Percentiles rank a stretch among this genome's conserved stretches.
Conservation (phyloP, 2,113 vertebrate genomes). For the Urocitellus parryii region DNA sequence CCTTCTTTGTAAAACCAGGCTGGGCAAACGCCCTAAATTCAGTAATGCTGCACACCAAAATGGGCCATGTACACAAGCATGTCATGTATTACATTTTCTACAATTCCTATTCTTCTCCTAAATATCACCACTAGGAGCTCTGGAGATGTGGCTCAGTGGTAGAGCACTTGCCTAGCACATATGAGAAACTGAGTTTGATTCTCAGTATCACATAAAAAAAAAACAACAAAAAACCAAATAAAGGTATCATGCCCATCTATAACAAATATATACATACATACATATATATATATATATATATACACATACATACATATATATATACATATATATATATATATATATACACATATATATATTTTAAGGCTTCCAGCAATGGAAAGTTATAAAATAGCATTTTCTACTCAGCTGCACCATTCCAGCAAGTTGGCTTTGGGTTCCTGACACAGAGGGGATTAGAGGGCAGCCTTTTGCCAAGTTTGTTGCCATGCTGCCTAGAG, state of each 20-base stretch:
- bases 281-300: too few relatives aligned
- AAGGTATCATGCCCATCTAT: too few relatives aligned
- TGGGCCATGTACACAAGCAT: neutral
- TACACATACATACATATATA: too few relatives aligned
- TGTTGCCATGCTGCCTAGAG: fast-evolving
- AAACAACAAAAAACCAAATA: too few relatives aligned
- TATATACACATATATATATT: too few relatives aligned
- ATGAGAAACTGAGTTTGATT: too few relatives aligned
- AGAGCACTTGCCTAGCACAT: too few relatives aligned
- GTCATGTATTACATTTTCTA: neutral
- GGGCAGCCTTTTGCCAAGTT: neutral
- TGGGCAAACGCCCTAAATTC: neutral
- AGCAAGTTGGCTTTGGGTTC: neutral
- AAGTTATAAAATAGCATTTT: neutral
- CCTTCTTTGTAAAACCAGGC: neutral
- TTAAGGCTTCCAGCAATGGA: neutral
- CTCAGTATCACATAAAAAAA: too few relatives aligned
- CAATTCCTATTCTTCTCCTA: neutral
- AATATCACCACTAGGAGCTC: neutral
- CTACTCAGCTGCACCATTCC: neutral
- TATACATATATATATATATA: too few relatives aligned
- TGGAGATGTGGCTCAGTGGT: neutral
- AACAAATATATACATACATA: too few relatives aligned
- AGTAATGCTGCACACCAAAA: neutral
- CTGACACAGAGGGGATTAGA: neutral